Conservation (phyloP, 2,113 vertebrate genomes). For the Forbesichthys agassizii region DNA sequence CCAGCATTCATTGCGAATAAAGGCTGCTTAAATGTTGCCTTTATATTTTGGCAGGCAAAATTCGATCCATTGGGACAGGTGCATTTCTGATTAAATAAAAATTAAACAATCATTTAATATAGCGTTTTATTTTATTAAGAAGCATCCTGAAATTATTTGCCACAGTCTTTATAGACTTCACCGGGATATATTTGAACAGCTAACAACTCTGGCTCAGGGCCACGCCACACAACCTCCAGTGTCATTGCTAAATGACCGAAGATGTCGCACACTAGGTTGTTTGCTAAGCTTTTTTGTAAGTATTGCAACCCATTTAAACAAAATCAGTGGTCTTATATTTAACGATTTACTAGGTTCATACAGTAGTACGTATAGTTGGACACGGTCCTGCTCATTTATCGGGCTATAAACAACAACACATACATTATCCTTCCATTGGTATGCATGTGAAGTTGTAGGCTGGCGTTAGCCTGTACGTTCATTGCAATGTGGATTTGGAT, state of each 20-base stretch:
- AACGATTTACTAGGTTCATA: too few species aligned
- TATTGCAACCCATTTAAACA: conserved; percentile 24
- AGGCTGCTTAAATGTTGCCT: neutral
- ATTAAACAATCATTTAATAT: fast-evolving
- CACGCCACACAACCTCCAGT: conserved; percentile 48
- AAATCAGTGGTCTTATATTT: too few species aligned
- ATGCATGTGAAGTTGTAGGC: too few species aligned
- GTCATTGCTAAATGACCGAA: conserved; percentile 84
- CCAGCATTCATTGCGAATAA: conserved; percentile 38
- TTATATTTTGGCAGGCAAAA: conserved; percentile 24
- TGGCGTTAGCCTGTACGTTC: too few species aligned
- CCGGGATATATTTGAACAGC: conserved; percentile 46
- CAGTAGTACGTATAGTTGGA: too few species aligned
- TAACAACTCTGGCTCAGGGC: conserved; percentile 43
- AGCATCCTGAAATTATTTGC: neutral
- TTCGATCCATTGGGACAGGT: neutral
- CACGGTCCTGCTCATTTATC: too few species aligned
- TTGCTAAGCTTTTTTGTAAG: conserved; percentile 80
- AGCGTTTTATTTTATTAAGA: fast-evolving
- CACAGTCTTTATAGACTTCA: neutral
- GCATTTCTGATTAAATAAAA: too few species aligned
- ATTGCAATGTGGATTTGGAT: too few species aligned
- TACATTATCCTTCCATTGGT: too few species aligned
- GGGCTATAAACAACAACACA: too few species aligned
- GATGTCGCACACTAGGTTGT: conserved; percentile 79